Conservation (phyloP, 2,113 vertebrate genomes). For the Apistogramma diplotaenia region DNA sequence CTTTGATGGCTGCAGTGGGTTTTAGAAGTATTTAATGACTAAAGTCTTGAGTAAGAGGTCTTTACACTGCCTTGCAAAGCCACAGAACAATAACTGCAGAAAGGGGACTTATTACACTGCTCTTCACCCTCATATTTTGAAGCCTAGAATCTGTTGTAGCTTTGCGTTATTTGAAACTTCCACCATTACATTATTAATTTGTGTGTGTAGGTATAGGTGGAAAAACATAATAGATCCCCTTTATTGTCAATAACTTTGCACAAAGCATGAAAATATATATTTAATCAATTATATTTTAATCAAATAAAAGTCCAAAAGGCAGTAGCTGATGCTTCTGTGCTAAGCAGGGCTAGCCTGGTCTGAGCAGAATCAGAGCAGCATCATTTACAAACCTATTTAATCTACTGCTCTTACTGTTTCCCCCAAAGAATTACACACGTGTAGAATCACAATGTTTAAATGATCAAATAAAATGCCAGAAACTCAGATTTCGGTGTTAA, state of each 20-base stretch:
- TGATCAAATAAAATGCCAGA: background rate
- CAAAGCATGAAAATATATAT: too few relatives aligned
- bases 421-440: background rate
- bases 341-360: background rate
- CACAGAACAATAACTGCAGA: background rate
- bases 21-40: background rate
- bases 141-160: background rate
- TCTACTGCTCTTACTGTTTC: background rate
- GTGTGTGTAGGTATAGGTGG: too few relatives aligned
- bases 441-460: background rate
- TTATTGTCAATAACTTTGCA: too few relatives aligned
- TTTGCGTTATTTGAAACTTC: background rate
- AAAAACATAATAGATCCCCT: background rate
- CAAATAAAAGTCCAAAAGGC: background rate
- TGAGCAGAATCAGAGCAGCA: background rate
- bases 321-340: background rate
- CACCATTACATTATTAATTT: background rate
- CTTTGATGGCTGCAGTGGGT: background rate
- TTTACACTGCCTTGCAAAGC: conserved; percentile 6
- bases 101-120: background rate
- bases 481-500: background rate
- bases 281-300: too few relatives aligned
- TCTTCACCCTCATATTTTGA: background rate
- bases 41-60: conserved; percentile 22
- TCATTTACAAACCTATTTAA: background rate